Evolutionary conservation across 2,888 invertebrate genomes (phyloP), one percentile per base, ranked within the genome.

Genomic region (Drosophila kokeensis): DNA sequence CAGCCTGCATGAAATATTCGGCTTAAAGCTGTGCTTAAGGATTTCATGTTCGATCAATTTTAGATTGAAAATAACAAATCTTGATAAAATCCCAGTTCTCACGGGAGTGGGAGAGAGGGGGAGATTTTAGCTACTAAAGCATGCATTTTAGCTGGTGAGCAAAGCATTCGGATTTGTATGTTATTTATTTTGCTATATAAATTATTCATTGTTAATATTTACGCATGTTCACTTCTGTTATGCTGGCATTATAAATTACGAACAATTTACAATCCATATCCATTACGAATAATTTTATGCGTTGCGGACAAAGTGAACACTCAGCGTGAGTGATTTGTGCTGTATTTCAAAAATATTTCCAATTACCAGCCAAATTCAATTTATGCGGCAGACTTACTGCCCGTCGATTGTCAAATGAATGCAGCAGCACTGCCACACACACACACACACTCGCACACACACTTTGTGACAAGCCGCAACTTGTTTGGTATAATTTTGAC

Each of bases 401-500:
- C 38, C 27, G 59, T 54, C 53, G 57, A 48, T 45, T 57, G 55
- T 29, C 40, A 57, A 6, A 2, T 29, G 29, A 55, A 27, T 27
- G 54, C 42, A 42, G 42, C 42, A 42, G 21, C 42, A 49, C 65
- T 32, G 42, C 42, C 48, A 62, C 52, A 61, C 68, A 54, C 18
- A 18, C 27, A 2, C 48, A 15, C 24, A 4, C 24, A 24, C 45
- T 18, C 27, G 4, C 49, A 65, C 52, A 42, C 49, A 52, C 57
- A 50, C 52, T 48, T 59, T 36, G 65, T 29, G 11, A 29, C 36
- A 42, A 62, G 55, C 11, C 50, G 54, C 68, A 80, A 81, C 87
- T 79, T 67, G 83, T 86, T 88, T 72, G 69, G 21, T 57, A 69
- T 79, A 71, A 66, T 80, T 83, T 15, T 65, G 76, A 61, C 76